These are phyloP conservation scores for Phengaris alcon DNA, from an alignment of 2,888 invertebrate genomes.

Conservation along the genomic window DNA sequence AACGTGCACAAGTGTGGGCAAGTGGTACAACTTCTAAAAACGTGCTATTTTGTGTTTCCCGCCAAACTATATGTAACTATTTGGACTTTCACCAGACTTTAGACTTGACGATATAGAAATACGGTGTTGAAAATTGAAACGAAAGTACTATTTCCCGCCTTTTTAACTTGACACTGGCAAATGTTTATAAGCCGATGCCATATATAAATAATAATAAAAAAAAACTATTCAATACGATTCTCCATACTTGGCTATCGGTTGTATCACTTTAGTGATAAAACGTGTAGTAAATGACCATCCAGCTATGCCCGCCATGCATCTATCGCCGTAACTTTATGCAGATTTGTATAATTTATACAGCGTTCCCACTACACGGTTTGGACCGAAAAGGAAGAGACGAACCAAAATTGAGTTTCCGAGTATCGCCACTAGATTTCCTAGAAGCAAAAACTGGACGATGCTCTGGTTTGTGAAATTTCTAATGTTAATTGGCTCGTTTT, in stretches of 20 bases:
- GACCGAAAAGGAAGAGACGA: slow-evolving; percentile 41
- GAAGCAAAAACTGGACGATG: slow-evolving; percentile 30
- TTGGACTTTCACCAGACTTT: no score
- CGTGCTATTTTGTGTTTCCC: no score
- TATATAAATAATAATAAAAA: no score
- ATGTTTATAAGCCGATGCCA: no score
- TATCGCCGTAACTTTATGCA: slow-evolving; percentile 55
- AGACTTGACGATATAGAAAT: no score
- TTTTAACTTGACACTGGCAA: no score
- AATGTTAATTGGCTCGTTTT: slow-evolving; percentile 20
- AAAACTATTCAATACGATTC: background rate
- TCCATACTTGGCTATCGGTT: background rate
- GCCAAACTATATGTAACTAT: no score
- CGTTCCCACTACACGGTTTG: slow-evolving; percentile 41
- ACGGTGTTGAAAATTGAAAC: no score
- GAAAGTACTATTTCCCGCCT: no score
- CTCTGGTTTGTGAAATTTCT: slow-evolving; percentile 12
- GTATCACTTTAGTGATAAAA: slow-evolving; percentile 6
- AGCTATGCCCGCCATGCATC: slow-evolving; percentile 48
- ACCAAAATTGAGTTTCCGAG: slow-evolving; percentile 40
- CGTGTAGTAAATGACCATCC: slow-evolving; percentile 16
- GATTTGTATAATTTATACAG: slow-evolving; percentile 55
- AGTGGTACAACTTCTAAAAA: no score
- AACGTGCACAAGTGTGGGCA: no score
- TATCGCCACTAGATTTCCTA: slow-evolving; percentile 38